Evolutionary conservation across 2,797 vertebrate genomes (phyloP), one percentile per base, ranked within the genome.

Genomic region (Sebastes itinus): DNA sequence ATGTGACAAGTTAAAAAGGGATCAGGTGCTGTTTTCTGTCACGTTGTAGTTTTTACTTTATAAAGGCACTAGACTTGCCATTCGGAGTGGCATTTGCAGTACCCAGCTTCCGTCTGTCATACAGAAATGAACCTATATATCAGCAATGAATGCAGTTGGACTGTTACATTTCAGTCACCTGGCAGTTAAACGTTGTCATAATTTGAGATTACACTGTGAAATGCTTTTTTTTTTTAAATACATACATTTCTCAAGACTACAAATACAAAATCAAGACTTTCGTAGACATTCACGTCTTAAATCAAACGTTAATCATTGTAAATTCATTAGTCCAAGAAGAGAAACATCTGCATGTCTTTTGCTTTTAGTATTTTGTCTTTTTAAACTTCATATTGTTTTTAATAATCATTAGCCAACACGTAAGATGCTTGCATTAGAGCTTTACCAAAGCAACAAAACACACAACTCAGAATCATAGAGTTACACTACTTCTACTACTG

Each of bases 1-100:
- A 72, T 65, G 20, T 66, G 61, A 85, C 38, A 6, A 72, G 74
- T 78, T 67, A 52, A 80, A 86, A 89, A 92, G 85, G 87, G 87
- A 89, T 89, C 27, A 38, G 80, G 59, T 72, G 30, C 49, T 59
- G 28, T 81, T 77, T 83, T 74, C 54, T 69, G 12, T 72, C 46
- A 49, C 30, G 30, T 61, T 80, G 65, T 75, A 79, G 42, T 78
- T 84, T 78, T 80, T 63, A 78, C 65, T 75, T 82, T 68, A 83
- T 81, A 60, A 89, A 87, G 87, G 90, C 82, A 82, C 94, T 93
- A 94, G 91, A 94, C 93, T 94, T 94, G 94, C 81, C 89, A 86
- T 89, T 75, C 46, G 49, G 25, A 80, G 84, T 92, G 93, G 92
- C 94, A 93, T 93, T 94, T 94, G 92, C 91, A 93, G 93, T 94